These are phyloP conservation scores for Todus mexicanus DNA, from an alignment of 2,797 vertebrate species.

Conservation along the genomic window DNA sequence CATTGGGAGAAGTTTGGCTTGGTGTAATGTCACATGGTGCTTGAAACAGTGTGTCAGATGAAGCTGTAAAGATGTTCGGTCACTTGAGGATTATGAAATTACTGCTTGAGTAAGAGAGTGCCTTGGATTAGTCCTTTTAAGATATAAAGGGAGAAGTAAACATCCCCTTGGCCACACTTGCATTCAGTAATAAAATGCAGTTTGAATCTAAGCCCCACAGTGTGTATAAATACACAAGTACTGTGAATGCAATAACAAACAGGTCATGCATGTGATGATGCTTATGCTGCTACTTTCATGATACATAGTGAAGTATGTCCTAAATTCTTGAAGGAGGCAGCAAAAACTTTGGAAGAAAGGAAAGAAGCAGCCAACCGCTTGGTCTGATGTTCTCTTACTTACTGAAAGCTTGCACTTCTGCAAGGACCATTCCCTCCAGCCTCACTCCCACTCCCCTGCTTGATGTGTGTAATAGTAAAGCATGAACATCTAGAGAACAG, in stretches of 20 bases:
- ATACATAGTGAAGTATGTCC: neutral
- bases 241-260: neutral
- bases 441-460: neutral
- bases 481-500: neutral
- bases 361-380: neutral
- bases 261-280: neutral
- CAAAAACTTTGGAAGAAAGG: neutral
- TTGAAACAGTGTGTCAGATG: neutral
- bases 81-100: neutral
- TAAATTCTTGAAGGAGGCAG: neutral
- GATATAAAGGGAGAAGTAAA: neutral
- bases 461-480: neutral
- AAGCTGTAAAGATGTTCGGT: neutral
- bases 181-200: neutral
- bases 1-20: neutral
- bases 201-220: neutral
- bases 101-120: neutral
- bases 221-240: neutral
- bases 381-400: neutral
- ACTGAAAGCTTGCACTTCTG: neutral
- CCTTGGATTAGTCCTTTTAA: neutral
- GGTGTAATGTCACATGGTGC: neutral
- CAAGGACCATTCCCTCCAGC: neutral
- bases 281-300: neutral
- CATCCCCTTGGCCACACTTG: neutral